Evolutionary conservation across 2,113 vertebrate species (phyloP).

Genomic region (Callaeas wilsoni): DNA sequence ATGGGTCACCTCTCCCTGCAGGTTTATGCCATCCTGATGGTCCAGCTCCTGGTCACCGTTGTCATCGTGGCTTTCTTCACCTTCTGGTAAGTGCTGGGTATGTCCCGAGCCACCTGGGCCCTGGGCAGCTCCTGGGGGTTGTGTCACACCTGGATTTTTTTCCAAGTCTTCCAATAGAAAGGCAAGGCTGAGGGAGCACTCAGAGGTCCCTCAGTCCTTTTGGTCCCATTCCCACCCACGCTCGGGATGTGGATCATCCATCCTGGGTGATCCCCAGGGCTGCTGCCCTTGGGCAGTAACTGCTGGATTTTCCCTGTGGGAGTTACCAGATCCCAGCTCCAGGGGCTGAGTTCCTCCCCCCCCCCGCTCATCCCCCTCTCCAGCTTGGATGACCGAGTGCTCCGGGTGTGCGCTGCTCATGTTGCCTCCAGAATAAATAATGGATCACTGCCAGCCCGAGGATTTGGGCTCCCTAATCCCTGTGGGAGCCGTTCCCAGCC

Average conservation of each 20-base stretch:
- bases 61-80: conserved; percentile 88
- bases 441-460: neutral
- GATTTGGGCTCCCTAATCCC: neutral
- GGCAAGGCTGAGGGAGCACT: neutral
- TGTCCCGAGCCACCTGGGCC: neutral
- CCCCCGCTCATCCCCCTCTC: neutral
- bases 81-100: conserved; percentile 81
- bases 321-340: neutral
- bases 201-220: neutral
- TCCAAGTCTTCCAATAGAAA: neutral
- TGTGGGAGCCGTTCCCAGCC: neutral
- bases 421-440: conserved; percentile 24
- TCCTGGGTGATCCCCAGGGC: neutral
- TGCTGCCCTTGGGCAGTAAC: neutral
- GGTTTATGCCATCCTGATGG: conserved; percentile 88
- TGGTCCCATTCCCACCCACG: neutral
- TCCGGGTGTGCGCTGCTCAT: neutral
- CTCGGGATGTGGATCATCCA: rapidly evolving
- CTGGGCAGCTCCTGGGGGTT: neutral
- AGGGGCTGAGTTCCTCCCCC: neutral
- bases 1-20: conserved; percentile 11
- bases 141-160: neutral
- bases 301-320: neutral
- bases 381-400: neutral
- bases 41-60: conserved; percentile 86